Base-by-base conservation (phyloP, 2,888 invertebrate species). In the Hypselothyrea guttata region DNA sequence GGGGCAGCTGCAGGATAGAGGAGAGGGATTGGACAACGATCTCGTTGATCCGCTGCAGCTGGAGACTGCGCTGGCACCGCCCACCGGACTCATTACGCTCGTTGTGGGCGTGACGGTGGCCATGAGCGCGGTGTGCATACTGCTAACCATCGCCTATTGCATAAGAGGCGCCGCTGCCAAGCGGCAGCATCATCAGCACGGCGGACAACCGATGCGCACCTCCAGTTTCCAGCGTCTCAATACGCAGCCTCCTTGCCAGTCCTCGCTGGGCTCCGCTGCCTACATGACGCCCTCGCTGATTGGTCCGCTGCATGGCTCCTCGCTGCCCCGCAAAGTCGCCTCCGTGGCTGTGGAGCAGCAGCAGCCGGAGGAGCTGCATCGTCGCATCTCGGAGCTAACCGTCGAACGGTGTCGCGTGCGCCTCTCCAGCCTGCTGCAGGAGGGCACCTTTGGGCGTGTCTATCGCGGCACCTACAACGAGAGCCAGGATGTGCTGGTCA, bases 381-480 rank as follows among this genome's bases (percentile, higher is more conserved):
- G 89, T n/a, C 87, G 90, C 30, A 88, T 89, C 76, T 88, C 84
- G 64, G 94, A 90, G 46, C 51, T 90, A 28, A 90, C 90, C 0
- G 90, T 90, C 13, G 88, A 90, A 68, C 83, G 94, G 88, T 96
- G 95, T 89, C 92, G 96, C 62, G 95, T 96, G 30, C 92, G 96
- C 41, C 90, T 96, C 68, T 93, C 94, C 47, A 95, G 94, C 66
- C 93, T 96, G 35, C 93, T 94, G 3, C 94, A 95, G 70, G 94
- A 95, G 91, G 98, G 97, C 28, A 96, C 97, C 12, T 98, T 97
- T 85, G 97, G 97, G 0, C 92, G 94, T 42, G 93, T 97, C 27
- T 96, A 96, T 89, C 93, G 94, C 63, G 97, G 96, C 9, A 95
- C 91, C 70, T 95, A 93, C 91, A 95, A 94, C 92, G 92, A 93